Conservation (phyloP, 2,113 vertebrate species). For the Garra rufa region DNA sequence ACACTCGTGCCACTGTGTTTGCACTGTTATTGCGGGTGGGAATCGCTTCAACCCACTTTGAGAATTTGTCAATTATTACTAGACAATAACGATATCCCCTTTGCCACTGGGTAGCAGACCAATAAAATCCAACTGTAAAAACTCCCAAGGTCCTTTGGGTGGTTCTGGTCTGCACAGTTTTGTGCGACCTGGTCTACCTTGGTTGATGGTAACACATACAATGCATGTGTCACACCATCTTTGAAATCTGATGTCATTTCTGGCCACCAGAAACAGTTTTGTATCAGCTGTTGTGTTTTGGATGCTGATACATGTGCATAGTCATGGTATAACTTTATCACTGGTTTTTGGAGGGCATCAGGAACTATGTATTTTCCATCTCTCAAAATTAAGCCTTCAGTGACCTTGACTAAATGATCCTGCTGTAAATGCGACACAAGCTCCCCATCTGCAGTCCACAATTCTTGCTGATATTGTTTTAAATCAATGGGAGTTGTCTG, state of each 20-base stretch:
- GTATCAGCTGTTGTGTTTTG: not conserved
- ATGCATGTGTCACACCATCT: not conserved
- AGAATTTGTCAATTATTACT: not conserved
- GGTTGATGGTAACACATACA: not conserved
- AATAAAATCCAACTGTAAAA: slow-evolving; percentile 26
- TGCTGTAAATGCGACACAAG: not conserved
- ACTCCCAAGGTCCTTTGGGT: slow-evolving; percentile 14
- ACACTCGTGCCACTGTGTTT: not conserved
- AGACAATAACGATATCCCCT: slow-evolving; percentile 22
- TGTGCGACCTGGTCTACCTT: not conserved
- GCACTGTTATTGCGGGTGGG: slow-evolving; percentile 15
- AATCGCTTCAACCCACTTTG: not conserved
- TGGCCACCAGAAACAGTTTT: not conserved
- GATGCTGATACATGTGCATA: not conserved
- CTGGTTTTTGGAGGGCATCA: not conserved
- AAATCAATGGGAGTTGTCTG: not conserved
- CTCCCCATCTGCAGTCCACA: not conserved
- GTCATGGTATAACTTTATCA: not conserved
- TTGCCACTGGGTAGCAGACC: slow-evolving; percentile 19
- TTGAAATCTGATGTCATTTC: not conserved
- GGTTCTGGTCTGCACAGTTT: not conserved
- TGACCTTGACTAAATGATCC: not conserved
- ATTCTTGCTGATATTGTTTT: not conserved
- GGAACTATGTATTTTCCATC: not conserved
- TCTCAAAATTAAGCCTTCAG: not conserved